A percentile compares a stretch with the other conserved stretches of the same genome.
Conservation (phyloP, 1,140 invertebrate species). For the Rhizoglyphus robini region DNA sequence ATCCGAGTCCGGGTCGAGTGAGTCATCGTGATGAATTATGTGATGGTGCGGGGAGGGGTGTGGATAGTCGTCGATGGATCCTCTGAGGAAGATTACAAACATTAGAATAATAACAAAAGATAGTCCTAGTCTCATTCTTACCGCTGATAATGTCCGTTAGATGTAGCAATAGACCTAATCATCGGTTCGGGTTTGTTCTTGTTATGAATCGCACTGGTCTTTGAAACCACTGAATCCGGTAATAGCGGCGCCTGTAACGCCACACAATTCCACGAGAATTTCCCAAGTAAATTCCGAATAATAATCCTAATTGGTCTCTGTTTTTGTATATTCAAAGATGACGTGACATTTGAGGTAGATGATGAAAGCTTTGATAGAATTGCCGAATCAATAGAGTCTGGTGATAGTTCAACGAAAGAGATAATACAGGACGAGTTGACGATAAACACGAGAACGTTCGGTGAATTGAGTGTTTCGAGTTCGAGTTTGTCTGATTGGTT, state of each 20-base stretch:
- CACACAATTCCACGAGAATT: constrained; percentile 87
- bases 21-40: constrained; percentile 10
- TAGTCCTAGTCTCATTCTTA: too few species aligned
- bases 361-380: not conserved
- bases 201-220: not conserved
- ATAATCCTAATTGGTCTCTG: constrained; percentile 55
- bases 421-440: constrained; percentile 59
- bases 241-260: not conserved
- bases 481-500: constrained; percentile 58
- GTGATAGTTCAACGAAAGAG: constrained; percentile 59
- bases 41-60: not conserved
- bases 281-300: constrained; percentile 82
- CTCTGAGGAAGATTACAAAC: too few species aligned
- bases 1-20: too few species aligned
- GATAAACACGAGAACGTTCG: constrained; percentile 65
- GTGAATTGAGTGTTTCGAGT: constrained; percentile 62
- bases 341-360: not conserved
- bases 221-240: not conserved
- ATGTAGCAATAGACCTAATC: not conserved
- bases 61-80: too few species aligned
- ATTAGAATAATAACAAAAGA: too few species aligned
- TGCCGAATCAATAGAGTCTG: not conserved
- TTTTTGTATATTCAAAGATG: constrained; percentile 30
- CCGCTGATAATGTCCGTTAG: constrained; percentile 6
- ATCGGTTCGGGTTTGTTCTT: not conserved